Percentiles rank a stretch among this genome's conserved stretches.
Evolutionary conservation across 2,113 vertebrate genomes (phyloP).

Genomic region (Tragelaphus scriptus): DNA sequence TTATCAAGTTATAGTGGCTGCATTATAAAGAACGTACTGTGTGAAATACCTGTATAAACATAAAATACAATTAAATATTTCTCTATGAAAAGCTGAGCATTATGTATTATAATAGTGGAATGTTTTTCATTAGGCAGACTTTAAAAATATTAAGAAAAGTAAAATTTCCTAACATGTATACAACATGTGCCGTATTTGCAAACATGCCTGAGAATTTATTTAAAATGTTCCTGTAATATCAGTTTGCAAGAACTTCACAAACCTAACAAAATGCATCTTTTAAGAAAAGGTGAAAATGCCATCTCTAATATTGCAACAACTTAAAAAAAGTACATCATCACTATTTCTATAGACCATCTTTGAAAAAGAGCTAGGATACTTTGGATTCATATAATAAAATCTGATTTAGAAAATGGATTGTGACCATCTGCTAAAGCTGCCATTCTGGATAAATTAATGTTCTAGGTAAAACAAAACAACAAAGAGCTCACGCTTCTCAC

Average conservation of each 20-base stretch:
- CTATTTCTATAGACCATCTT: not conserved
- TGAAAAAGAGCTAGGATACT: conserved; percentile 37
- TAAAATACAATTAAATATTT: conserved; percentile 75
- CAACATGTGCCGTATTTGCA: conserved; percentile 75
- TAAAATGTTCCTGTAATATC: conserved; percentile 55
- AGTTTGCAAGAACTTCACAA: conserved; percentile 64
- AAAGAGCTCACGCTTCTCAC: conserved; percentile 27
- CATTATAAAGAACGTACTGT: conserved; percentile 57
- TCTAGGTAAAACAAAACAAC: conserved; percentile 30
- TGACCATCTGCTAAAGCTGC: conserved; percentile 49
- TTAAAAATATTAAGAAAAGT: conserved; percentile 68
- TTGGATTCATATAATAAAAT: conserved; percentile 30
- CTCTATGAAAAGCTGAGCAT: conserved; percentile 72
- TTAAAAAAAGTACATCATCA: conserved; percentile 36
- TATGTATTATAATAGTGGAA: conserved; percentile 73
- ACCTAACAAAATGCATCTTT: conserved; percentile 50
- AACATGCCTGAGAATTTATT: conserved; percentile 77
- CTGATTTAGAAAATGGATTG: conserved; percentile 7
- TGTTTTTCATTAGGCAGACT: conserved; percentile 74
- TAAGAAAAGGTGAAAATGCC: not conserved
- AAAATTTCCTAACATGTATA: conserved; percentile 72
- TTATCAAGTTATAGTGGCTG: conserved; percentile 77
- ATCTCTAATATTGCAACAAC: conserved; percentile 16
- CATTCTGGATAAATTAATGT: conserved; percentile 62
- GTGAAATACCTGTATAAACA: conserved; percentile 76